These are phyloP conservation scores for Aldabrachelys gigantea DNA, from an alignment of 2,113 vertebrate genomes.

Conservation along the genomic window DNA sequence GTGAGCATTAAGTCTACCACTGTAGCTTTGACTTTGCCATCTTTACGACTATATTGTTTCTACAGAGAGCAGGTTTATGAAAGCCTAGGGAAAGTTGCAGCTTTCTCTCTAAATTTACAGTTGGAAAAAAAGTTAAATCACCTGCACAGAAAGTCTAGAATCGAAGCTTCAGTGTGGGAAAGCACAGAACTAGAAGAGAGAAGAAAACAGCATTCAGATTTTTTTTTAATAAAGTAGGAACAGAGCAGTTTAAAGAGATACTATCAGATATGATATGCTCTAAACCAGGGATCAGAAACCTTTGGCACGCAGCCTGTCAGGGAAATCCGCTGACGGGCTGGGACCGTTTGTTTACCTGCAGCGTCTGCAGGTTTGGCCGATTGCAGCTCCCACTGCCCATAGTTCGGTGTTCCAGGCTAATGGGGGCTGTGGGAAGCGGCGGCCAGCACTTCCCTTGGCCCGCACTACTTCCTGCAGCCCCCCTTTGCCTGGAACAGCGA, in stretches of 20 bases:
- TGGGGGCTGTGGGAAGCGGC: no score
- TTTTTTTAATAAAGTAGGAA: constrained; percentile 54
- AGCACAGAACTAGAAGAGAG: constrained; percentile 88
- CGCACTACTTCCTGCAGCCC: no score
- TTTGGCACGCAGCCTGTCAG: no score
- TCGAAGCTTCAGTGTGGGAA: constrained; percentile 85
- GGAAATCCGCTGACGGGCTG: no score
- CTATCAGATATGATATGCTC: constrained; percentile 20
- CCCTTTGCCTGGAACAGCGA: no score
- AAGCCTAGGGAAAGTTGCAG: constrained; percentile 62
- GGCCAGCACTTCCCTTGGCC: no score
- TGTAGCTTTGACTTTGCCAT: constrained; percentile 21
- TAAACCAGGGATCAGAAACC: background rate
- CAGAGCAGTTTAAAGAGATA: constrained; percentile 61
- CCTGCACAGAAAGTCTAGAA: constrained; percentile 85
- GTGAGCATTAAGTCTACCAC: background rate
- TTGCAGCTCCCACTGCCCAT: no score
- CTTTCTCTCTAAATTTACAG: constrained; percentile 72
- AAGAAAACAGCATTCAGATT: constrained; percentile 82
- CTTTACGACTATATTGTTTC: background rate
- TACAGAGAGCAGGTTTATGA: background rate
- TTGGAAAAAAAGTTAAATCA: constrained; percentile 81
- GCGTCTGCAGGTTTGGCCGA: no score
- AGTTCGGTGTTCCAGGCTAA: no score
- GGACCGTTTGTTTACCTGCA: no score